These are phyloP conservation scores for Chrysemys picta DNA, from an alignment of 2,113 vertebrate species.

Conservation along the genomic window DNA sequence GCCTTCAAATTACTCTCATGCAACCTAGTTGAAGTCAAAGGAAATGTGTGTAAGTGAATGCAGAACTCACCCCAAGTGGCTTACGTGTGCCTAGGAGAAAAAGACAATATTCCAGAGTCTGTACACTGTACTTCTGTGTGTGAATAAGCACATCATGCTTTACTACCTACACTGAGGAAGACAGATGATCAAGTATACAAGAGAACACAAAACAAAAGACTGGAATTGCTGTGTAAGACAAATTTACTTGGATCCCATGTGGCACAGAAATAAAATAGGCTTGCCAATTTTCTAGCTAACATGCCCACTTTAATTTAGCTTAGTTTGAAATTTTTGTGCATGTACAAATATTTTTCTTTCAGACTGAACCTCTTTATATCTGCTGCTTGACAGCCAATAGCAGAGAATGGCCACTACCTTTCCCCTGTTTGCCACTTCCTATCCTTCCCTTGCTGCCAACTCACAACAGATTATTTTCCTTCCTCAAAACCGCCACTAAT, in stretches of 20 bases:
- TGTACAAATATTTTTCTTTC: neutral
- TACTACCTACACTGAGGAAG: neutral
- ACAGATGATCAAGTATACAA: neutral
- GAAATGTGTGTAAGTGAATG: neutral
- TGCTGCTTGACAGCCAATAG: neutral
- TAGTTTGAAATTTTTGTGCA: neutral
- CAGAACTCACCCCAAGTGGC: neutral
- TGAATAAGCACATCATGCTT: neutral
- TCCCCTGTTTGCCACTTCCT: neutral
- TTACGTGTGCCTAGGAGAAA: neutral
- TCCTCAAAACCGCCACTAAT: neutral
- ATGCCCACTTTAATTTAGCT: neutral
- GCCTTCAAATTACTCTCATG: neutral
- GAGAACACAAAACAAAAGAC: neutral
- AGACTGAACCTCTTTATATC: neutral
- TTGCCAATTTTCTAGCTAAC: neutral
- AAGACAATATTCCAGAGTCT: neutral
- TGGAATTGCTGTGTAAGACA: neutral
- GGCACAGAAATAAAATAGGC: neutral
- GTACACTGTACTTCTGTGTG: neutral
- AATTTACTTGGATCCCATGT: neutral
- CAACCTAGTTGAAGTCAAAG: neutral
- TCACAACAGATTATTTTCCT: neutral
- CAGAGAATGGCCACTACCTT: neutral
- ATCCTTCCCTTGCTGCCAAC: neutral